These are phyloP conservation scores for Pachyuromys duprasi DNA, from an alignment of 2,797 vertebrate genomes.

Conservation along the genomic window DNA sequence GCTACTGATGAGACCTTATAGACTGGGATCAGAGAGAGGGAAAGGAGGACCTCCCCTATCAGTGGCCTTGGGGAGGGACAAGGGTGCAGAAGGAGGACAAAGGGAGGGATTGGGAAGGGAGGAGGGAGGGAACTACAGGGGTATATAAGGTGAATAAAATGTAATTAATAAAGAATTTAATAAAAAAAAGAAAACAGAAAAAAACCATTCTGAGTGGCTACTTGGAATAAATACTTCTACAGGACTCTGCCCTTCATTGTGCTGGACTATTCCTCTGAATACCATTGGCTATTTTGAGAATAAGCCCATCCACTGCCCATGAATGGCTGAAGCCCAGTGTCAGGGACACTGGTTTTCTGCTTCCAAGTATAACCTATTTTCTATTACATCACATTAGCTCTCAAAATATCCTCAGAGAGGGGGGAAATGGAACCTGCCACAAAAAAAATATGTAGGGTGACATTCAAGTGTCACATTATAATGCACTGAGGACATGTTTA, in stretches of 20 bases:
- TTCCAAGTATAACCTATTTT: conserved; percentile 43
- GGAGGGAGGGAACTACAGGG: too few species aligned
- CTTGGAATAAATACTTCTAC: background rate
- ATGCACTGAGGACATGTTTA: conserved; percentile 55
- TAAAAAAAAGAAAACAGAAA: too few species aligned
- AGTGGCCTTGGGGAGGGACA: too few species aligned
- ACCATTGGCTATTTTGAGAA: conserved; percentile 36
- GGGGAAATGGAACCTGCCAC: background rate
- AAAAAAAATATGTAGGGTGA: conserved; percentile 48
- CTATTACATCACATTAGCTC: background rate
- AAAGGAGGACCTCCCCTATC: too few species aligned
- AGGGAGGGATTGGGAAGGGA: too few species aligned
- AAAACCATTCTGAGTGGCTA: background rate
- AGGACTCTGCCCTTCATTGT: background rate
- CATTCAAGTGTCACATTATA: conserved; percentile 34
- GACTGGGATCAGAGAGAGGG: too few species aligned
- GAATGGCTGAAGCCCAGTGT: background rate
- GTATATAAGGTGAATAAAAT: too few species aligned
- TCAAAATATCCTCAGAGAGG: conserved; percentile 34
- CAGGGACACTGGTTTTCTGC: background rate
- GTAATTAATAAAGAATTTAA: too few species aligned
- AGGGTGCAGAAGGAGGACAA: too few species aligned
- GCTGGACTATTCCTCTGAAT: background rate
- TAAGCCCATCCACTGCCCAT: background rate
- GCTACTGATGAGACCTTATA: too few species aligned